Evolutionary conservation across 2,797 vertebrate genomes (phyloP).

Genomic region (Salmo trutta): DNA sequence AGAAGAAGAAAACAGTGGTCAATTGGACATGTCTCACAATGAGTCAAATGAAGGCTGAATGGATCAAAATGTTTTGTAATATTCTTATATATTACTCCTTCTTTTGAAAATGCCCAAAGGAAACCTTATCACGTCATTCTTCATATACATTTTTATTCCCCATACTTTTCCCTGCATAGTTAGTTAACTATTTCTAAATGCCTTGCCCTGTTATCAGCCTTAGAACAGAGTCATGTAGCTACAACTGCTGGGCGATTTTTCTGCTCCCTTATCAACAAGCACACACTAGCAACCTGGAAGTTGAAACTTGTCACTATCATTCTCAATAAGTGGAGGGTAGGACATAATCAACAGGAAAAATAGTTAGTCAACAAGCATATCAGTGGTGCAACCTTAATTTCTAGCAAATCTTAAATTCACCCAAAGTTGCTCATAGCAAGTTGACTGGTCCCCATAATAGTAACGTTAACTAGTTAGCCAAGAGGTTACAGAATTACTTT

Average conservation of each 20-base stretch:
- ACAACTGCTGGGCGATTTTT: slow-evolving; percentile 37
- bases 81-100: neutral
- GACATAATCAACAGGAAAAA: neutral
- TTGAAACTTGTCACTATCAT: slow-evolving; percentile 2
- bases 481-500: too few relatives aligned
- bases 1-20: slow-evolving; percentile 38
- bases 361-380: neutral
- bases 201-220: slow-evolving; percentile 43
- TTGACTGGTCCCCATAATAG: too few relatives aligned
- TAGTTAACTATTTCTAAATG: neutral
- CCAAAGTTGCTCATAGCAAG: neutral
- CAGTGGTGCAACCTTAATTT: neutral
- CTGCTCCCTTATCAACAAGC: slow-evolving; percentile 66
- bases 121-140: neutral
- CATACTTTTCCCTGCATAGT: neutral
- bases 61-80: neutral
- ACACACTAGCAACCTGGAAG: slow-evolving; percentile 60
- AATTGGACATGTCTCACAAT: neutral
- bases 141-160: neutral
- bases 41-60: neutral
- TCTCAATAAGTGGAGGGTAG: neutral
- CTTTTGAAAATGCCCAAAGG: neutral
- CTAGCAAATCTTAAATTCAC: neutral
- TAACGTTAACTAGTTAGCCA: too few relatives aligned
- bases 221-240: slow-evolving; percentile 7